phyloP scores from a whole-genome alignment of 2,113 vertebrate species.

The Dromiciops gliroides region DNA sequence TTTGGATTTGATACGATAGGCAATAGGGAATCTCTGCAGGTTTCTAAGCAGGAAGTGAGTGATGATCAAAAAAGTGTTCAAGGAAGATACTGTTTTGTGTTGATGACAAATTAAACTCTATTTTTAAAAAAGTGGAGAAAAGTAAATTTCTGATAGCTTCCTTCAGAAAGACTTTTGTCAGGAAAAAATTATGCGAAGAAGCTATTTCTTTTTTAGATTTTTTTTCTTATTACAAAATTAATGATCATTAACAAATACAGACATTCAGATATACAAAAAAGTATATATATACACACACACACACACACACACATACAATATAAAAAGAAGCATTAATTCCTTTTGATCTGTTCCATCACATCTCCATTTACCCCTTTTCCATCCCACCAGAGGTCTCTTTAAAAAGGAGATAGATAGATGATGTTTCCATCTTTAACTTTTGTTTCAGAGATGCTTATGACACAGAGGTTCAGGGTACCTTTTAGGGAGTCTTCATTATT shows the following conservation, averaged over 20 bases:
- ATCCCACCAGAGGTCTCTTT: neutral
- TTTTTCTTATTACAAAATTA: neutral
- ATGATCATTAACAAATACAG: neutral
- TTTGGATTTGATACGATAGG: neutral
- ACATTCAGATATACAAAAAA: neutral
- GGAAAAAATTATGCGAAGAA: neutral
- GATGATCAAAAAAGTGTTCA: neutral
- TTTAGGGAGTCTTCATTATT: neutral
- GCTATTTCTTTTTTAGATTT: neutral
- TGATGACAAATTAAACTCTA: neutral
- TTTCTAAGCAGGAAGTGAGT: neutral
- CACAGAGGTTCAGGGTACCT: neutral
- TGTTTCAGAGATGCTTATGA: neutral
- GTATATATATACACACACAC: no score
- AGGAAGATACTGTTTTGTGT: neutral
- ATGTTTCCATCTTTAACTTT: neutral
- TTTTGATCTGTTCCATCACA: neutral
- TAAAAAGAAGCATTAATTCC: neutral
- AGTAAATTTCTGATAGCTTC: neutral
- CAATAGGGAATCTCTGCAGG: neutral
- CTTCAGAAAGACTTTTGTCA: neutral
- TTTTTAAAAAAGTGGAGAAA: neutral
- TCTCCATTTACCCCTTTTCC: neutral
- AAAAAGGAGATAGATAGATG: neutral
- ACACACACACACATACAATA: neutral